phyloP scores from a whole-genome alignment of 2,888 invertebrate species.

The Sicus ferrugineus region DNA sequence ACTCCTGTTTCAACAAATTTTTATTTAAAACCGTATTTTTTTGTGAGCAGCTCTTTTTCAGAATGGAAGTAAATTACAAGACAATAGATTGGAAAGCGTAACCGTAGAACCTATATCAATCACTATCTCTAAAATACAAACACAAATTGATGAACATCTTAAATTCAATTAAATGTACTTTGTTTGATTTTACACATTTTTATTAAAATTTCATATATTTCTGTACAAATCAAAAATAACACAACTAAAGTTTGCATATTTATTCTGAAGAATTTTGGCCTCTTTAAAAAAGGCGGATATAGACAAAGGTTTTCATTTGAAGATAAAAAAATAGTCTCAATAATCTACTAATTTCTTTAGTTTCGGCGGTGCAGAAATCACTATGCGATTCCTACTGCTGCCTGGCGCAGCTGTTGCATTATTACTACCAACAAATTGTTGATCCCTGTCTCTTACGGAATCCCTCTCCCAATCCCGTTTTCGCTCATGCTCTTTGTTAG shows the following conservation, averaged over 20 bases:
- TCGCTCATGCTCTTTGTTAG: constrained; percentile 42
- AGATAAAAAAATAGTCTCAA: constrained; percentile 38
- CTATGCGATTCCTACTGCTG: constrained; percentile 52
- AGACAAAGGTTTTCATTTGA: neutral
- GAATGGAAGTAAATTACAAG: no score
- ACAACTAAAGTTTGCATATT: neutral
- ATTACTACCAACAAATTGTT: constrained; percentile 24
- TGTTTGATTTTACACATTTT: no score
- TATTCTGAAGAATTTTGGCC: neutral
- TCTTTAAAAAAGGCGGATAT: neutral
- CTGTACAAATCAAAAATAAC: constrained; percentile 3
- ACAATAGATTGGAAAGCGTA: no score
- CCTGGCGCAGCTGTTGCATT: constrained; percentile 34
- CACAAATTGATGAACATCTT: no score
- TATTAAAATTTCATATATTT: neutral
- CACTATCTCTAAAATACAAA: no score
- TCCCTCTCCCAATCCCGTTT: constrained; percentile 38
- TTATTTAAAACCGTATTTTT: no score
- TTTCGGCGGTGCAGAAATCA: constrained; percentile 61
- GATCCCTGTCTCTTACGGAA: constrained; percentile 40
- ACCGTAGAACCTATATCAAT: no score
- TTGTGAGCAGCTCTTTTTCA: no score
- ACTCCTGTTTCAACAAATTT: no score
- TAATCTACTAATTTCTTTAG: constrained; percentile 61
- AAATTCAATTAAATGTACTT: no score